These are phyloP conservation scores for Plestiodon gilberti DNA, from an alignment of 2,113 vertebrate genomes.

Conservation along the genomic window DNA sequence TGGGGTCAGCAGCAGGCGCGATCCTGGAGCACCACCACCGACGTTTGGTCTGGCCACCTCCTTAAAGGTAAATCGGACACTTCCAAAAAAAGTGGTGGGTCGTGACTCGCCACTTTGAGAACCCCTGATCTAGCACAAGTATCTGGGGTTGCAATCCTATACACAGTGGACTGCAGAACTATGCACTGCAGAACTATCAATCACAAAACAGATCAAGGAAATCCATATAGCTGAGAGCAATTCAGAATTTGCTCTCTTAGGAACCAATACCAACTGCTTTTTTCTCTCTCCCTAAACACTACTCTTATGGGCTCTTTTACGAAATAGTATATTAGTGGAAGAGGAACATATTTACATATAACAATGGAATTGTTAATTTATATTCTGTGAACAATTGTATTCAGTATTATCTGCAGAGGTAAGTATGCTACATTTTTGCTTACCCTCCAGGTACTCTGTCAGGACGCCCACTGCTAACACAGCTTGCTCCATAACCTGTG, in stretches of 20 bases:
- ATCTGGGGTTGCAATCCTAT: no score
- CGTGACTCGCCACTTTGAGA: no score
- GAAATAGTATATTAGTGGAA: background rate
- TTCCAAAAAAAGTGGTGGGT: no score
- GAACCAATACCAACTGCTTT: background rate
- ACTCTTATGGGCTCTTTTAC: background rate
- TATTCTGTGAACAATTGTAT: background rate
- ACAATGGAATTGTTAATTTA: background rate
- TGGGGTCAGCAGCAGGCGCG: no score
- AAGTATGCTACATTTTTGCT: conserved; percentile 47
- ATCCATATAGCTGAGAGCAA: background rate
- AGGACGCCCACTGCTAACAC: conserved; percentile 96
- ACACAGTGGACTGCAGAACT: background rate
- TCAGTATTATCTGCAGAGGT: background rate
- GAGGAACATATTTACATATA: background rate
- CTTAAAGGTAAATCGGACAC: no score
- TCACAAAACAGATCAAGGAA: background rate
- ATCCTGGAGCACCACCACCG: no score
- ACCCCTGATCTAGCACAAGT: background rate
- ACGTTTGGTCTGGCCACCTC: no score
- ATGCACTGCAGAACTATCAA: background rate
- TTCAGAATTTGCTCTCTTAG: background rate
- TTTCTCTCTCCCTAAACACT: background rate
- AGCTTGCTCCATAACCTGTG: conserved; percentile 96
- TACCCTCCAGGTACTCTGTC: conserved; percentile 97